Evolutionary conservation across 2,888 invertebrate species (phyloP).

Genomic region (Morpho helenor): DNA sequence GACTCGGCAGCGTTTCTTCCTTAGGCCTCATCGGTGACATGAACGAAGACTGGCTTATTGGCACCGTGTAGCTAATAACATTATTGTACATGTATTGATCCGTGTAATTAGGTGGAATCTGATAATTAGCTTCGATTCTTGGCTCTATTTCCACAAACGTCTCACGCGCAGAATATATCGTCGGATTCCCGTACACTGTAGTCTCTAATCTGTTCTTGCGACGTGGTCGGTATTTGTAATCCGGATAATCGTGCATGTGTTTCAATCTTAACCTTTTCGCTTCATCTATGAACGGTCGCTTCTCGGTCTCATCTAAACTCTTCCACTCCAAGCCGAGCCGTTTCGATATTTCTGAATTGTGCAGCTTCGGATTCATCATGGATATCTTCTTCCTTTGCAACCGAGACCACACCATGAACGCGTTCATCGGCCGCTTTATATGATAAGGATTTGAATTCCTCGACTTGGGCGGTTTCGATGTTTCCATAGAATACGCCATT

Average conservation of each 20-base stretch:
- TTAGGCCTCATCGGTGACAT: conserved; percentile 57
- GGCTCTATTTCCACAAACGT: conserved; percentile 62
- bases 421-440: conserved; percentile 98
- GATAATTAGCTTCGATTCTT: conserved; percentile 52
- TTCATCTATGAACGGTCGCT: conserved; percentile 93
- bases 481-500: conserved; percentile 59
- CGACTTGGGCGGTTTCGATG: conserved; percentile 49
- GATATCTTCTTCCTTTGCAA: conserved; percentile 92
- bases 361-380: conserved; percentile 88
- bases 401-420: conserved; percentile 98
- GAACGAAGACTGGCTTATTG: conserved; percentile 54
- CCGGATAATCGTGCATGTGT: conserved; percentile 86
- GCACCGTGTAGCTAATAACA: conserved; percentile 63
- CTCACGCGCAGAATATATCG: conserved; percentile 52
- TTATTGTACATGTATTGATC: conserved; percentile 69
- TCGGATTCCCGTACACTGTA: conserved; percentile 46
- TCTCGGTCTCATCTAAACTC: conserved; percentile 86
- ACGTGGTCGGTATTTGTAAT: conserved; percentile 84
- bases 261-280: conserved; percentile 87
- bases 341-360: conserved; percentile 90
- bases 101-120: conserved; percentile 53
- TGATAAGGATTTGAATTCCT: conserved; percentile 83
- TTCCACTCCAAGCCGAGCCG: conserved; percentile 93
- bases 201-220: conserved; percentile 79
- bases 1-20: conserved; percentile 52